Evolutionary conservation across 1,140 invertebrate genomes (phyloP), one percentile per base, ranked within the genome.

Genomic region (Lepidurus apus): DNA sequence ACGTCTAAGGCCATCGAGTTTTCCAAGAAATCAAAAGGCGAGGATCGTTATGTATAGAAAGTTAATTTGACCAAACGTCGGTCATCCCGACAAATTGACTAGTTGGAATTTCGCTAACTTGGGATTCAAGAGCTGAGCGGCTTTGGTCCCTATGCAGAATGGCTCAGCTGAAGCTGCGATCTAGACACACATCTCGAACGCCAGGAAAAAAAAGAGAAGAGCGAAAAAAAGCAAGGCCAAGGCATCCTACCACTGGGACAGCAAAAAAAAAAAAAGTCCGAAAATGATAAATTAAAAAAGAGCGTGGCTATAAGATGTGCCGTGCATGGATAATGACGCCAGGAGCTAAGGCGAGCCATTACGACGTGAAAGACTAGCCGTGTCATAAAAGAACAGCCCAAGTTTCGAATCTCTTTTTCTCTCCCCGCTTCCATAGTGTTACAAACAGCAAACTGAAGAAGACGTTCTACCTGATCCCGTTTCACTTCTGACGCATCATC

Each of bases 361-460:
- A 65, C 53, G n/a, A 65, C n/a, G 53, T 65, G 53, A 65, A 65
- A 65, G 53, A 65, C 53, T 65, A 65, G 53, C 53, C 53, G 53
- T 65, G 53, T 65, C 53, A 65, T 65, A 65, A 65, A 65, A 65
- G 53, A 65, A 65, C 53, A 65, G 53, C 8, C 53, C 21, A 4
- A 9, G 17, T 21, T 65, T 65, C n/a, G 17, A n/a, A n/a, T 65
- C 21, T 13, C 53, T 65, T 65, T 21, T 7, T 65, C 21, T 9
- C 21, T 5, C 53, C 17, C 17, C 17, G 53, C 53, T 21, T 65
- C 7, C 53, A 21, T 21, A 65, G 53, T 17, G 53, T 65, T 65
- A 65, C 2, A 65, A 65, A 65, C 53, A 65, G 53, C 53, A 65
- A 65, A 65, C 21, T n/a, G 53, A 7, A 21, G 53, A 21, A 65